phyloP scores from a whole-genome alignment of 2,888 invertebrate species.

The Metacarcinus magister region DNA sequence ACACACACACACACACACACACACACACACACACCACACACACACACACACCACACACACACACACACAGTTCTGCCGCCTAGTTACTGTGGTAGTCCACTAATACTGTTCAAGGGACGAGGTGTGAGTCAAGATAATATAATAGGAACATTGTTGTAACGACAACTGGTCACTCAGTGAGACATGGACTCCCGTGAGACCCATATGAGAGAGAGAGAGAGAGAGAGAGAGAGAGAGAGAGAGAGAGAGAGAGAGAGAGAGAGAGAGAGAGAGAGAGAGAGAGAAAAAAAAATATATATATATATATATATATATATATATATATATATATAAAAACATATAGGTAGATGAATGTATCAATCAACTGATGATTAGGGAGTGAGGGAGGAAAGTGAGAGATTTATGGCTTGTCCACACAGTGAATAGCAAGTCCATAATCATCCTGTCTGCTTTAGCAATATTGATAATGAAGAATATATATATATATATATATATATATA shows the following conservation, averaged over 20 bases:
- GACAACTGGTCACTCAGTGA: not conserved
- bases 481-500: too few species aligned
- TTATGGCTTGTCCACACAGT: not conserved
- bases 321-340: too few species aligned
- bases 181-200: not conserved
- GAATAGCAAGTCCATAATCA: not conserved
- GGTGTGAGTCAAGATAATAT: not conserved
- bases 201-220: not conserved
- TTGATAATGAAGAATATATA: not conserved
- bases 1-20: not conserved
- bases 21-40: conserved; percentile 52
- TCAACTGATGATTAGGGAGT: too few species aligned
- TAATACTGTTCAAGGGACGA: not conserved
- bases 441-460: not conserved
- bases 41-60: conserved; percentile 51
- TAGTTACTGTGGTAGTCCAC: not conserved
- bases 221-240: not conserved
- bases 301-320: too few species aligned
- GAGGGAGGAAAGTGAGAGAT: too few species aligned
- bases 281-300: too few species aligned
- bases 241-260: not conserved
- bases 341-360: too few species aligned
- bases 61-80: not conserved
- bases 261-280: not conserved
- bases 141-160: not conserved